Evolutionary conservation across 2,797 vertebrate genomes (phyloP), one percentile per base, ranked within the genome.

Genomic region (Bovichtus diacanthus): DNA sequence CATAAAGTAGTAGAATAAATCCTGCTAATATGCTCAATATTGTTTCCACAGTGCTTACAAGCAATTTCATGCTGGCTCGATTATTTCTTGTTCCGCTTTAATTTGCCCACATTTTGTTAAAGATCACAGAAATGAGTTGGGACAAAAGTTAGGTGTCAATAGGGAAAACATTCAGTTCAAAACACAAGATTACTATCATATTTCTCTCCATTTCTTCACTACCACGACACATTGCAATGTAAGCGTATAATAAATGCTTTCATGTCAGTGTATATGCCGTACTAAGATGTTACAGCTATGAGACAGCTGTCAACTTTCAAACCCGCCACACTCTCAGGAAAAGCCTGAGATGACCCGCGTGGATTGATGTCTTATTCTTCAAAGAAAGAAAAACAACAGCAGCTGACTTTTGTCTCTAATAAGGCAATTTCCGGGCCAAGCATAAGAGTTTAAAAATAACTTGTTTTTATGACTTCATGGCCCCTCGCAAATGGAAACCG

Each of bases 371-470:
- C 47, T 60, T 47, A 49, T 76, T 77, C 60, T 25, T 72, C 23
- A 60, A 76, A 46, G 51, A 68, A 18, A 60, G 64, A 76, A 80
- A 81, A 49, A 44, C 31, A 63, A 70, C 61, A 65, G 71, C 41
- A 59, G 44, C 47, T 70, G 65, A 81, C 81, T 84, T 74, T 70
- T 66, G 62, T 82, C 46, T 90, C 69, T 64, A 84, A 86, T 79
- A 60, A 67, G 61, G 53, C 59, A 67, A 83, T 90, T 92, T 90
- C 85, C 78, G 16, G 77, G 50, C 63, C 64, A 76, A 84, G 76
- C 62, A 53, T 64, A 59, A 81, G 51, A 78, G 84, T 87, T 84
- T 92, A 92, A 92, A 93, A 94, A 94, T 92, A 94, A 89, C 87
- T 83, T 88, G 84, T 85, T 90, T 92, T 93, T 84, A 93, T 90